Evolutionary conservation across 2,888 invertebrate species (phyloP), one percentile per base, ranked within the genome.

Genomic region (Nymphalis urticae): DNA sequence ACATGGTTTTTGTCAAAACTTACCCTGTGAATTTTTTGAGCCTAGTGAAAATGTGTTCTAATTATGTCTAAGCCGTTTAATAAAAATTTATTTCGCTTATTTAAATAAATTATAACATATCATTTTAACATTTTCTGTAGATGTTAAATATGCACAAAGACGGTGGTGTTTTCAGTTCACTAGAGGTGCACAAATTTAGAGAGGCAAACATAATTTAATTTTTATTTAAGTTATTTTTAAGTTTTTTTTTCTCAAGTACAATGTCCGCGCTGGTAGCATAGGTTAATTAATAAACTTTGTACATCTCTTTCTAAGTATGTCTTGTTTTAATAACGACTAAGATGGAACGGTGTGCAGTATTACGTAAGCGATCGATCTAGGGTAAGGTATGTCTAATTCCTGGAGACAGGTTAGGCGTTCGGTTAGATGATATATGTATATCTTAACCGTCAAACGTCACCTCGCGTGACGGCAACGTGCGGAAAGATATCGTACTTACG

Each of bases 401-500:
- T 58, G 27, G 64, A 36, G 56, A 48, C 21, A 48, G 56, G 42
- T 64, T 53, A 48, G 16, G 13, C 21, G 32, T 8, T 53, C 21
- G 21, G 17, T 32, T 7, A 48, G 24, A 56, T 60, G 10, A 13
- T 13, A 13, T 42, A 42, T 42, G 4, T 13, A 13, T 42, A 10
- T 13, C 42, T 10, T 1, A 47, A 58, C 62, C 47, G 48, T 16
- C n/a, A 17, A 56, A 54, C 3, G 21, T 10, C 48, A 61, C 32
- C 42, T 47, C 6, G 24, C 54, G 56, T 64, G n/a, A n/a, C 47
- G 50, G 62, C 58, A 59, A 62, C 48, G 56, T 51, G 59, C 13
- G 47, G 50, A 58, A 74, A 75, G 72, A 70, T 75, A 75, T 78
- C 72, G 83, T 84, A 82, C 83, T 82, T 84, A 84, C 77, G 72